Conservation (phyloP, 2,888 invertebrate genomes). For the Ctenicera cuprea region DNA sequence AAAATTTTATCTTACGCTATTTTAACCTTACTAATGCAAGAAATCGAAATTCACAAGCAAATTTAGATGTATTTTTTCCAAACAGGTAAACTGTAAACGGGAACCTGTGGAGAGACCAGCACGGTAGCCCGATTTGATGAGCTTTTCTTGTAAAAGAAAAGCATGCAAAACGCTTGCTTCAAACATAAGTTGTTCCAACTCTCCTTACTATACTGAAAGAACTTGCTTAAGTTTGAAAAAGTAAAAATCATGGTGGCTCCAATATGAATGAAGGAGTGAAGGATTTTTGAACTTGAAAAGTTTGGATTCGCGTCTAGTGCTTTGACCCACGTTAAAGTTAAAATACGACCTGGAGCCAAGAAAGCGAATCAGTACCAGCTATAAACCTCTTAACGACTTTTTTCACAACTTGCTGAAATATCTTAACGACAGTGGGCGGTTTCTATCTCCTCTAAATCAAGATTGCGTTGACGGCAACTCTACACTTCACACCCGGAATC, state of each 20-base stretch:
- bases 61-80: no score
- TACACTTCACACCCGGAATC: conserved; percentile 36
- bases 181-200: no score
- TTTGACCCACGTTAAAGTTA: conserved; percentile 41
- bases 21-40: no score
- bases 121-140: no score
- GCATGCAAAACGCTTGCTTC: no score
- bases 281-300: conserved; percentile 26
- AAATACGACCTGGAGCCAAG: conserved; percentile 40
- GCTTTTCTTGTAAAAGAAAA: no score
- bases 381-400: conserved; percentile 53
- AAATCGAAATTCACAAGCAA: no score
- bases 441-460: conserved; percentile 53
- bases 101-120: no score
- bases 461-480: conserved; percentile 49
- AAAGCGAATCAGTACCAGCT: conserved; percentile 47
- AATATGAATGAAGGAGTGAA: conserved; percentile 22
- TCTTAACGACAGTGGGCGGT: conserved; percentile 50
- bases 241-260: background rate
- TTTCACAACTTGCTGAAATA: conserved; percentile 52
- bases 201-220: no score
- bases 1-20: no score
- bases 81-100: no score
- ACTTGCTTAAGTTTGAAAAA: background rate
- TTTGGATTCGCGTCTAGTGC: conserved; percentile 15